phyloP scores from a whole-genome alignment of 2,797 vertebrate genomes.

The Poeciliopsis turneri region DNA sequence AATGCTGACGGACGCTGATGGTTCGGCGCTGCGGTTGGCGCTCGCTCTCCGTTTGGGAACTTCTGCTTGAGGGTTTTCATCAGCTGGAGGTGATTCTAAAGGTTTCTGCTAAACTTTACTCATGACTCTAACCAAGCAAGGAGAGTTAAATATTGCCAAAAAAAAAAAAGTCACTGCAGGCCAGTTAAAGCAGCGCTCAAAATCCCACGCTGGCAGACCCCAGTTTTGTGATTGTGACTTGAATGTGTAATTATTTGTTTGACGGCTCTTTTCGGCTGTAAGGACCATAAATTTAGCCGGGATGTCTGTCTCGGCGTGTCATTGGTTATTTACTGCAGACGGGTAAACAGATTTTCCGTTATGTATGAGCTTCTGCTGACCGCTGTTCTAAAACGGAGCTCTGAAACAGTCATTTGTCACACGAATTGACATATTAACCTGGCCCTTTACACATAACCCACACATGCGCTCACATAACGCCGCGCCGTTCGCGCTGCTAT shows the following conservation, averaged over 20 bases:
- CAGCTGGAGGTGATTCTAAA: not conserved
- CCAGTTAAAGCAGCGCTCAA: not conserved
- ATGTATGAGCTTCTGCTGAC: constrained; percentile 32
- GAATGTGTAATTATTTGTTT: constrained; percentile 6
- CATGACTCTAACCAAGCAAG: not conserved
- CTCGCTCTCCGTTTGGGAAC: not conserved
- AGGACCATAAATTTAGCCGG: not conserved
- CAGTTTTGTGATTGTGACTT: not conserved
- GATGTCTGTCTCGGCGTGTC: not conserved
- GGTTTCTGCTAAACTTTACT: not conserved
- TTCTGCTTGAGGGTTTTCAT: not conserved
- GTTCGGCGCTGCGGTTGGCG: too few relatives aligned
- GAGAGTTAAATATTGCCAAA: not conserved
- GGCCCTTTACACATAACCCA: constrained; percentile 38
- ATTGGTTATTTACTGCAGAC: not conserved
- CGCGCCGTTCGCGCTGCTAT: constrained; percentile 51
- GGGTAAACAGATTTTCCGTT: constrained; percentile 33
- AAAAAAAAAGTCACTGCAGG: not conserved
- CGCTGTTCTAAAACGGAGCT: constrained; percentile 39
- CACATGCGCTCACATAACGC: constrained; percentile 22
- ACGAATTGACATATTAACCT: constrained; percentile 54
- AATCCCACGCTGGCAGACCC: not conserved
- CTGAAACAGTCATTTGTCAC: constrained; percentile 62
- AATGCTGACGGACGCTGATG: not conserved
- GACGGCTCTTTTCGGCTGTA: constrained; percentile 1